These are phyloP conservation scores for Alectura lathami DNA, from an alignment of 2,113 vertebrate genomes.

Conservation along the genomic window DNA sequence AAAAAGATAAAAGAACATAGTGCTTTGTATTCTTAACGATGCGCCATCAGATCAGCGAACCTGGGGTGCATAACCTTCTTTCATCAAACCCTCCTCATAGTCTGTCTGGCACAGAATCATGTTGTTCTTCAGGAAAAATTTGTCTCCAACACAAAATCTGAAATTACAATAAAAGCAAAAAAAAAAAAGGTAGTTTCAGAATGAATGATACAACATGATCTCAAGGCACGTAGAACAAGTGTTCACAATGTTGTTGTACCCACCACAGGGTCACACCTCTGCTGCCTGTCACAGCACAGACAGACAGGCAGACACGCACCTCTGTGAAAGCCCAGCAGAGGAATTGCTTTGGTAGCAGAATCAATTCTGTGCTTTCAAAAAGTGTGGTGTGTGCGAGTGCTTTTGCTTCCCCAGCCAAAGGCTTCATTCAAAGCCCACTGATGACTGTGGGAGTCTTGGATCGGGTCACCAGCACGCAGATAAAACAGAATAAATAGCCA, in stretches of 20 bases:
- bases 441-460: not conserved
- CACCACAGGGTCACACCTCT: not conserved
- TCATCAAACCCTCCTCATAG: slow-evolving; percentile 99
- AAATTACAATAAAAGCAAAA: slow-evolving; percentile 35
- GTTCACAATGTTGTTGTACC: rapidly evolving
- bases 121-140: slow-evolving; percentile 99
- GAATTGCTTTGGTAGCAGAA: not conserved
- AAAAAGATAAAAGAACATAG: slow-evolving; percentile 83
- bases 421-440: not conserved
- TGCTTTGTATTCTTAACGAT: slow-evolving; percentile 81
- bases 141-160: slow-evolving; percentile 99
- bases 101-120: slow-evolving; percentile 99
- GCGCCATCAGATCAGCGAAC: slow-evolving; percentile 86
- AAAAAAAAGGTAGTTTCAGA: not conserved
- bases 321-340: not conserved
- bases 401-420: not conserved
- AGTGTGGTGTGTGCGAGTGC: not conserved
- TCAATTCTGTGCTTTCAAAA: not conserved
- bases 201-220: not conserved
- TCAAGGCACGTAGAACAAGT: rapidly evolving
- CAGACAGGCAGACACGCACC: rapidly evolving
- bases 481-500: not conserved
- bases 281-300: rapidly evolving
- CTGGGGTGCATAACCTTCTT: slow-evolving; percentile 96
- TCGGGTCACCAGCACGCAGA: not conserved